Evolutionary conservation across 2,113 vertebrate genomes (phyloP), one percentile per base, ranked within the genome.

Genomic region (Siniperca knerii): DNA sequence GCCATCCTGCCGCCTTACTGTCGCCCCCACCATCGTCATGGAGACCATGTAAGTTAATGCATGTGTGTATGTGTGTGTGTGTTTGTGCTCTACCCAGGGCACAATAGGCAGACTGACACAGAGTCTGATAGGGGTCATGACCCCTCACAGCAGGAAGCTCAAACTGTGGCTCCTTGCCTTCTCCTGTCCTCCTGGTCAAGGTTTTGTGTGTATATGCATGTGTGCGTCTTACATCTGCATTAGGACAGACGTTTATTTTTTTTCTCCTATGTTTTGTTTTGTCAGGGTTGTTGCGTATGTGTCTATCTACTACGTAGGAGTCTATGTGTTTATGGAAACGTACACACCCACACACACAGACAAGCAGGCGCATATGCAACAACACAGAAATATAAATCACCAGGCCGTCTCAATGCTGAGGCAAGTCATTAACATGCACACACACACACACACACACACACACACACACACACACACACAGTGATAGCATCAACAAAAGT

Each of bases 121-220:
- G 97, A 98, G 98, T 97, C 97, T 99, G 98, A 99, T 99, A 97
- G 97, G 97, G 97, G 97, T 97, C 96, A 94, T 95, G 96, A 98
- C 97, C 98, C 95, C 95, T 95, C 93, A 92, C 95, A 93, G 95
- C 89, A 50, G 94, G 95, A 88, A 48, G 58, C 88, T 85, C 89
- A 84, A 95, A 94, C 91, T 89, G 94, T 95, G 97, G 96, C 97
- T 98, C 97, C 90, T 92, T 79, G 90, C 76, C 84, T 90, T 91
- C 86, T 89, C 87, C 89, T 91, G 91, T 93, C 78, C 55, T 89
- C 89, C 96, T 96, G 97, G 96, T 97, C 96, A 96, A 96, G 97
- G 84, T 91, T 92, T 90, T 76, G 68, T 81, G 64, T 80, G 33
- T 55, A 46, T 81, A 66, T 78, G 33, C 57, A 60, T 70, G 65